These are phyloP conservation scores for Uloborus diversus DNA, from an alignment of 1,140 invertebrate genomes.

Conservation along the genomic window DNA sequence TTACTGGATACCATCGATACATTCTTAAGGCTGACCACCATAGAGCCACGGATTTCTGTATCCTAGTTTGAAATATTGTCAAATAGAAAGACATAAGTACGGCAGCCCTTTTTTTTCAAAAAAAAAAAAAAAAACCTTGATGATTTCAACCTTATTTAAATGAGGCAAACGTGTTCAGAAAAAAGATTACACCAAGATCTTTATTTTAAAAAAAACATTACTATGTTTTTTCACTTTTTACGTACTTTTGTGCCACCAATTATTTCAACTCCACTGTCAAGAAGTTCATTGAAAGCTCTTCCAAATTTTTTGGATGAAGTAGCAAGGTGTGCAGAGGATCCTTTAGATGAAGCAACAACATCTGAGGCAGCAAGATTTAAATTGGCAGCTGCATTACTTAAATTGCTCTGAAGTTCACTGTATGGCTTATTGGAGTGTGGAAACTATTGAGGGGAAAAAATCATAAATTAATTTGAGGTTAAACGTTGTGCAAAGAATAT, in stretches of 20 bases:
- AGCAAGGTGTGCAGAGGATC: conserved; percentile 75
- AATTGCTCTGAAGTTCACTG: conserved; percentile 83
- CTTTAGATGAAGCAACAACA: conserved; percentile 76
- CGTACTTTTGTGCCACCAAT: conserved; percentile 76
- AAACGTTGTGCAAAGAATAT: no score
- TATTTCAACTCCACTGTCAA: conserved; percentile 82
- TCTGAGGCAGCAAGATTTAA: conserved; percentile 84
- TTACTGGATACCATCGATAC: conserved; percentile 89
- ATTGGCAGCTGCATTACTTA: conserved; percentile 82
- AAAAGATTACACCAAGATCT: no score
- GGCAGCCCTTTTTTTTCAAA: no score
- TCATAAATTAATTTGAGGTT: neutral
- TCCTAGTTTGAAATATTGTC: no score
- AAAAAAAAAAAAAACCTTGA: no score
- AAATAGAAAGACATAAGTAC: no score
- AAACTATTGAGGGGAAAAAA: conserved; percentile 65
- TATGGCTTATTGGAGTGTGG: conserved; percentile 78
- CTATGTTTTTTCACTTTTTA: no score
- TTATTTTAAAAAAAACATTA: no score
- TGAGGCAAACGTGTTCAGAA: no score
- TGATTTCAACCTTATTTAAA: no score
- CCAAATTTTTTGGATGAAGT: conserved; percentile 79
- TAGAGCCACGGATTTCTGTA: conserved; percentile 75
- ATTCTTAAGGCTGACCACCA: conserved; percentile 85
- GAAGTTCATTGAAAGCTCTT: conserved; percentile 78